phyloP scores from a whole-genome alignment of 2,888 invertebrate species.

The Xylota sylvarum region DNA sequence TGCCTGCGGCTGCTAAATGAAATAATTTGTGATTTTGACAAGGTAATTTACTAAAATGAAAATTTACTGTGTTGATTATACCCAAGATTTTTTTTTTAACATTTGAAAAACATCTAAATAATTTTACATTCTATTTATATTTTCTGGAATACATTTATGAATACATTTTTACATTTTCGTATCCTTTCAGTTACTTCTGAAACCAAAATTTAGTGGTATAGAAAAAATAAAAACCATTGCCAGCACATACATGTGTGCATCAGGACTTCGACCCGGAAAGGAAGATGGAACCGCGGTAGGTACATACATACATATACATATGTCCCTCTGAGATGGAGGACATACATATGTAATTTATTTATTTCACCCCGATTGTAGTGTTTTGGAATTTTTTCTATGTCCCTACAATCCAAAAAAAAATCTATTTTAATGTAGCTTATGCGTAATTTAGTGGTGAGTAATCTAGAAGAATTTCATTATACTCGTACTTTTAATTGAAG shows the following conservation, averaged over 20 bases:
- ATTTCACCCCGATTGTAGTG: background rate
- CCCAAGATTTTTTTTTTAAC: too few species aligned
- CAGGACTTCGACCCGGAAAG: constrained; percentile 95
- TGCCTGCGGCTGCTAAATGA: constrained; percentile 97
- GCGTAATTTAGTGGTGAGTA: constrained; percentile 83
- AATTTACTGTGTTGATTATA: too few species aligned
- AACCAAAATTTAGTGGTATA: constrained; percentile 97
- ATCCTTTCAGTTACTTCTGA: constrained; percentile 89
- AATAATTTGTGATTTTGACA: constrained; percentile 99
- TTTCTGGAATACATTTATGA: too few species aligned
- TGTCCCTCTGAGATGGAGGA: background rate
- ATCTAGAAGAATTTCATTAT: background rate
- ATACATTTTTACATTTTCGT: too few species aligned
- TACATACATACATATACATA: constrained; percentile 26
- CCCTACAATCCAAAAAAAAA: background rate
- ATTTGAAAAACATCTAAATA: too few species aligned
- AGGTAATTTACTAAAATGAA: constrained; percentile 86
- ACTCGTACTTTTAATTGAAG: too few species aligned
- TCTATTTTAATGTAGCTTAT: constrained; percentile 78
- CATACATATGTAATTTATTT: constrained; percentile 18
- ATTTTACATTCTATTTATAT: too few species aligned
- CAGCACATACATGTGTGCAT: constrained; percentile 99
- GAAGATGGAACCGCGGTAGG: constrained; percentile 90
- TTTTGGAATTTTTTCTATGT: background rate
- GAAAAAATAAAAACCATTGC: constrained; percentile 99